These are phyloP conservation scores for Eonycteris spelaea DNA, from an alignment of 2,113 vertebrate species.

Conservation along the genomic window DNA sequence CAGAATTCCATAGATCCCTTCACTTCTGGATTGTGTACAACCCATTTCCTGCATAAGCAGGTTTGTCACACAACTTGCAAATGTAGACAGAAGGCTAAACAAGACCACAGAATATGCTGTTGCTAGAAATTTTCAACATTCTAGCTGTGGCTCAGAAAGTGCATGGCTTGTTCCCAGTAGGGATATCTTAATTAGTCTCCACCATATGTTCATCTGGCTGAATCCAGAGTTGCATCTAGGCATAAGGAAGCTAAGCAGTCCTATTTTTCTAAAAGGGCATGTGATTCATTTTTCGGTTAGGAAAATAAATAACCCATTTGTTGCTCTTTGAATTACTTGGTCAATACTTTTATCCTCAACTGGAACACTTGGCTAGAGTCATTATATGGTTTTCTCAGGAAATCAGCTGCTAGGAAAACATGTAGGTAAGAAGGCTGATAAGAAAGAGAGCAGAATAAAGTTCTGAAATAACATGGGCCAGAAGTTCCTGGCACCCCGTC, in stretches of 20 bases:
- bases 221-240: slow-evolving; percentile 1
- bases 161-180: slow-evolving; percentile 27
- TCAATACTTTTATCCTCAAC: slow-evolving; percentile 26
- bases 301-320: slow-evolving; percentile 11
- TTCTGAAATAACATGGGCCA: neutral
- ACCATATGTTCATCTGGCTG: slow-evolving; percentile 64
- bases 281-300: neutral
- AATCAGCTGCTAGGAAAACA: neutral
- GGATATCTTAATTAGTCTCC: slow-evolving; percentile 65
- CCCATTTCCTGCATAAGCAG: neutral
- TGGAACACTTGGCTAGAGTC: neutral
- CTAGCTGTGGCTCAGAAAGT: slow-evolving; percentile 44
- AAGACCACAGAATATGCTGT: slow-evolving; percentile 34
- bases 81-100: slow-evolving; percentile 41
- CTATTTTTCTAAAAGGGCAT: neutral
- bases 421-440: neutral
- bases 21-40: neutral
- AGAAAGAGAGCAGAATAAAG: neutral
- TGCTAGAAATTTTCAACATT: slow-evolving; percentile 59
- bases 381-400: neutral
- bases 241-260: neutral
- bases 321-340: neutral
- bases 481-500: neutral
- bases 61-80: slow-evolving; percentile 28
- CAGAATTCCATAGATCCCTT: slow-evolving; percentile 16